Conservation (phyloP, 2,888 invertebrate genomes). For the Pollenia griseotomentosa region DNA sequence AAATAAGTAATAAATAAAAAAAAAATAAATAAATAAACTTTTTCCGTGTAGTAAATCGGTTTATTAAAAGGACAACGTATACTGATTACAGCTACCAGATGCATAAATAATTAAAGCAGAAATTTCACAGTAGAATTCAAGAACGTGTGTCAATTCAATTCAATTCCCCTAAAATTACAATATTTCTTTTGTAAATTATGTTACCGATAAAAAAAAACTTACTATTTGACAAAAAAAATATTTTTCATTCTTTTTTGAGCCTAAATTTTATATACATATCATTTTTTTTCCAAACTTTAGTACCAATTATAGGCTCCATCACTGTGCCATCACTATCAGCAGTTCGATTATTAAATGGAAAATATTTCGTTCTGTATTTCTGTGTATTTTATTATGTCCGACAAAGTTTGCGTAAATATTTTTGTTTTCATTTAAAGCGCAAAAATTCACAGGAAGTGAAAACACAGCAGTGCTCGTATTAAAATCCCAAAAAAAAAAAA, state of each 20-base stretch:
- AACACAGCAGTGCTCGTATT: conserved; percentile 77
- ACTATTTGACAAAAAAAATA: not conserved
- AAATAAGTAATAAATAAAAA: no score
- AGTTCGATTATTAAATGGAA: conserved; percentile 57
- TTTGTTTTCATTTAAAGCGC: conserved; percentile 54
- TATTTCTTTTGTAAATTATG: no score
- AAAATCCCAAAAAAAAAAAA: conserved; percentile 10
- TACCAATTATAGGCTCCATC: not conserved
- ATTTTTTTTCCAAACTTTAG: not conserved
- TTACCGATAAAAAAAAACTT: not conserved
- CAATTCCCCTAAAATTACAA: no score
- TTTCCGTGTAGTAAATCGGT: no score
- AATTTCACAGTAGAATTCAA: no score
- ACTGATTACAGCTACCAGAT: no score
- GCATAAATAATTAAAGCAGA: no score
- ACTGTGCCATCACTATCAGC: not conserved
- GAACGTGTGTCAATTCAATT: no score
- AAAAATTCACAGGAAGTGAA: conserved; percentile 82
- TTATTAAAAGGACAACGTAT: no score
- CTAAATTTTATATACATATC: not conserved
- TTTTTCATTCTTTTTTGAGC: no score
- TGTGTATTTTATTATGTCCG: conserved; percentile 19
- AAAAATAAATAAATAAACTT: no score
- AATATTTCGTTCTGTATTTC: conserved; percentile 36
- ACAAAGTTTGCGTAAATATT: conserved; percentile 64